Percentiles rank a stretch among this genome's conserved stretches.
These are phyloP conservation scores for Elachura formosa DNA, from an alignment of 2,113 vertebrate genomes.

Conservation along the genomic window DNA sequence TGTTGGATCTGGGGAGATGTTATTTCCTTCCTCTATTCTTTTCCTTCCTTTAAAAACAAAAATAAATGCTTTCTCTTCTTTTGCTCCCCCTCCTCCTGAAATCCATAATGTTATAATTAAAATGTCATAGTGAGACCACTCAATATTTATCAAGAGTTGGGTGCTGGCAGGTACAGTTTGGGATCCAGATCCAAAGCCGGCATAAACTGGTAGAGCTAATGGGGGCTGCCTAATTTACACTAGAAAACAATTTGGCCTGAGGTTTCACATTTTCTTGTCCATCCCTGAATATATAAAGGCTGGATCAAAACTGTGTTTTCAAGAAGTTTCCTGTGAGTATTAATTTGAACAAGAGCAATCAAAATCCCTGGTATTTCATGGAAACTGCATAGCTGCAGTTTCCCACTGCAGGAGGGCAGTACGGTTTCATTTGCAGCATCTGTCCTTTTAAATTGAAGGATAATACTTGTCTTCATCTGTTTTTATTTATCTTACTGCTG, in stretches of 20 bases:
- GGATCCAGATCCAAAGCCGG: constrained; percentile 14
- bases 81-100: neutral
- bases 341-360: neutral
- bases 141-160: constrained; percentile 50
- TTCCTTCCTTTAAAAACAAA: neutral
- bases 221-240: neutral
- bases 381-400: neutral
- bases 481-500: constrained; percentile 21
- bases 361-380: neutral
- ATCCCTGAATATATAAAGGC: neutral
- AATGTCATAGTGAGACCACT: constrained; percentile 47
- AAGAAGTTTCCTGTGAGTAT: neutral
- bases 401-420: neutral
- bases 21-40: neutral
- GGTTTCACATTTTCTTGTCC: constrained; percentile 25
- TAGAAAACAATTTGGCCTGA: constrained; percentile 11
- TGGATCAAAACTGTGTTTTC: neutral
- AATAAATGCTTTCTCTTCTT: constrained; percentile 26
- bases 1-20: neutral
- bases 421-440: neutral
- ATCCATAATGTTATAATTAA: constrained; percentile 67
- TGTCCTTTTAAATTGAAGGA: neutral
- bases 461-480: neutral
- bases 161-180: constrained; percentile 36
- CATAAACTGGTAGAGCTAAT: neutral